These are phyloP conservation scores for Abrostola tripartita DNA, from an alignment of 2,888 invertebrate species.

Conservation along the genomic window DNA sequence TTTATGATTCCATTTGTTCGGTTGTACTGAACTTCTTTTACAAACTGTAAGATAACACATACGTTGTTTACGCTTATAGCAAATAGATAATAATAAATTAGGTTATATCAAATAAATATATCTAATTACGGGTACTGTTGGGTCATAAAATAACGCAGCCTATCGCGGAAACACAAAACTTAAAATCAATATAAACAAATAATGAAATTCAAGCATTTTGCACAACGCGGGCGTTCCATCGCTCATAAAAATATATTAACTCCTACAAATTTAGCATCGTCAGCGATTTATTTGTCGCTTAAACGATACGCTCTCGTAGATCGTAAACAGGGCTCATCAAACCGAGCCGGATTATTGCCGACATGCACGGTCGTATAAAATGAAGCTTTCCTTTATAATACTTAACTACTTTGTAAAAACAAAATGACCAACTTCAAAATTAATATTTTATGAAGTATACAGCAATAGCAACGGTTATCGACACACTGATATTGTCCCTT, in stretches of 20 bases:
- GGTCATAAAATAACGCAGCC: slow-evolving; percentile 22
- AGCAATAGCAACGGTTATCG: no score
- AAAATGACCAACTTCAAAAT: no score
- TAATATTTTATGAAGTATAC: no score
- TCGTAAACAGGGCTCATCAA: slow-evolving; percentile 83
- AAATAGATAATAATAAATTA: no score
- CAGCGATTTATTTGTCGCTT: slow-evolving; percentile 82
- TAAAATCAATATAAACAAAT: slow-evolving; percentile 55
- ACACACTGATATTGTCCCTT: no score
- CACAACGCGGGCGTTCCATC: slow-evolving; percentile 67
- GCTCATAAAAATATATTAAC: slow-evolving; percentile 82
- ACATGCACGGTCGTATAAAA: slow-evolving; percentile 72
- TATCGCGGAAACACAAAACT: slow-evolving; percentile 46
- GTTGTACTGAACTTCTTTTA: no score
- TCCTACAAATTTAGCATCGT: slow-evolving; percentile 82
- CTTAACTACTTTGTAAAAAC: slow-evolving; percentile 21
- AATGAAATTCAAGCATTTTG: slow-evolving; percentile 71
- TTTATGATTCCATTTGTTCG: background rate
- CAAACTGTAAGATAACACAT: no score
- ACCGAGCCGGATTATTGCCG: slow-evolving; percentile 72
- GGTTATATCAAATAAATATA: no score
- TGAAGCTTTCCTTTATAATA: slow-evolving; percentile 61
- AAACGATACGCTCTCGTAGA: slow-evolving; percentile 75
- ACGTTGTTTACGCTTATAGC: no score
- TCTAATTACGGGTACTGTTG: no score